Base-by-base conservation (phyloP, 2,888 invertebrate species). In the Leptinotarsa peninsularis region DNA sequence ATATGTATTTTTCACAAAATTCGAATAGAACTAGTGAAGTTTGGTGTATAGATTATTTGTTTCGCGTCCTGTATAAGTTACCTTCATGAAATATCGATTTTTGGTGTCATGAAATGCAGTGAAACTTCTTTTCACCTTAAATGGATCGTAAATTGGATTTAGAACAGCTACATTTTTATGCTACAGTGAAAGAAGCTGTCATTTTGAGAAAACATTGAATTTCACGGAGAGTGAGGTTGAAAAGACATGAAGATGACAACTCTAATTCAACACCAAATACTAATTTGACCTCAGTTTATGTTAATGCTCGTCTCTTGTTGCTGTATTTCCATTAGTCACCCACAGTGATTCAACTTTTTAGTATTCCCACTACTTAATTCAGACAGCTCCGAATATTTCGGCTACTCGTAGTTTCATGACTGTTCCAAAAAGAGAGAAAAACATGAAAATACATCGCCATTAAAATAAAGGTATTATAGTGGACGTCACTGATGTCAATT, bases 291-390 rank as follows among this genome's bases (percentile, higher is more conserved):
- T 67, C 72, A 74, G 78, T 80, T 78, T 77, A 79, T 79, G 74
- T 74, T 79, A 75, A 79, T 79, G 76, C 71, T 71, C 72, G 77
- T 77, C 76, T 75, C 76, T 75, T 74, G 78, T 78, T 76, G 76
- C 75, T 74, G 66, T 74, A 76, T 79, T 77, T 79, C 79, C 79
- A 79, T 79, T 76, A 79, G 75, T 77, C 68, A 52, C 49, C 69
- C 68, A 71, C 72, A 72, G 73, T 60, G 67, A 66, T 66, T 78
- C 71, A 76, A 80, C 74, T 80, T 80, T 79, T 80, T 78, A 80
- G 78, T 74, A 77, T 68, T 52, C 74, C 72, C 72, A 76, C 70
- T 70, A 58, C 72, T 79, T 77, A 74, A 77, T 79, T 75, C 68
- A 67, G 73, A 68, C 71, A n/a, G 76, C 13, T 21, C 18, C 56